These are phyloP conservation scores for Drosophila neoperkinsi DNA, from an alignment of 2,888 invertebrate genomes.

Conservation along the genomic window DNA sequence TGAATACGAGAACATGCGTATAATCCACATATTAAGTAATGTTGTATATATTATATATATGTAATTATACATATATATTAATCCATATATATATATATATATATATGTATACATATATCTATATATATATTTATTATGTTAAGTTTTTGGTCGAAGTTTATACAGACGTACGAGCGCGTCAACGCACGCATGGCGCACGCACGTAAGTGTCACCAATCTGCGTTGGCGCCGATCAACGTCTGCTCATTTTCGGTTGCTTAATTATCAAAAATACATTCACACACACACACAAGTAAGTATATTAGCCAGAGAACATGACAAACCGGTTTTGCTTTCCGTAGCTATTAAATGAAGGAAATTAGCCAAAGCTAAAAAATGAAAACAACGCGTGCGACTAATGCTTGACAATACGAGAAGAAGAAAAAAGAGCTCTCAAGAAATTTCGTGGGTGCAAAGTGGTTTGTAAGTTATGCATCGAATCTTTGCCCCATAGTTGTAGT, in stretches of 20 bases:
- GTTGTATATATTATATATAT: background rate
- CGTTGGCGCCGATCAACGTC: slow-evolving; percentile 24
- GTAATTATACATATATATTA: background rate
- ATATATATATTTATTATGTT: background rate
- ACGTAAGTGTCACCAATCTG: slow-evolving; percentile 7
- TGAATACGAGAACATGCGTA: background rate
- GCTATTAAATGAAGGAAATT: slow-evolving; percentile 61
- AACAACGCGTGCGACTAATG: slow-evolving; percentile 19
- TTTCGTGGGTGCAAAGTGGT: slow-evolving; percentile 50
- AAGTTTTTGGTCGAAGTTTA: background rate
- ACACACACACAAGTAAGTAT: slow-evolving; percentile 4
- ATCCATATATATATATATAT: background rate
- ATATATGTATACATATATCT: background rate
- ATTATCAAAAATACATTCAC: slow-evolving; percentile 47
- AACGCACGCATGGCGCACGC: slow-evolving; percentile 4
- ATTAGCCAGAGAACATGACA: slow-evolving; percentile 66
- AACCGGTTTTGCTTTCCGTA: slow-evolving; percentile 69
- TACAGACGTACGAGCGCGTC: background rate
- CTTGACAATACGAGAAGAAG: background rate
- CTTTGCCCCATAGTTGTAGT: slow-evolving; percentile 16
- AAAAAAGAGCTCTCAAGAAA: slow-evolving; percentile 13
- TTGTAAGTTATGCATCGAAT: slow-evolving; percentile 35
- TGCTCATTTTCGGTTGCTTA: slow-evolving; percentile 53
- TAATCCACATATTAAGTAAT: background rate
- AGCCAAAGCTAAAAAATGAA: slow-evolving; percentile 42